Conservation (phyloP, 1,140 invertebrate genomes). For the Neodiprion pinetum region DNA sequence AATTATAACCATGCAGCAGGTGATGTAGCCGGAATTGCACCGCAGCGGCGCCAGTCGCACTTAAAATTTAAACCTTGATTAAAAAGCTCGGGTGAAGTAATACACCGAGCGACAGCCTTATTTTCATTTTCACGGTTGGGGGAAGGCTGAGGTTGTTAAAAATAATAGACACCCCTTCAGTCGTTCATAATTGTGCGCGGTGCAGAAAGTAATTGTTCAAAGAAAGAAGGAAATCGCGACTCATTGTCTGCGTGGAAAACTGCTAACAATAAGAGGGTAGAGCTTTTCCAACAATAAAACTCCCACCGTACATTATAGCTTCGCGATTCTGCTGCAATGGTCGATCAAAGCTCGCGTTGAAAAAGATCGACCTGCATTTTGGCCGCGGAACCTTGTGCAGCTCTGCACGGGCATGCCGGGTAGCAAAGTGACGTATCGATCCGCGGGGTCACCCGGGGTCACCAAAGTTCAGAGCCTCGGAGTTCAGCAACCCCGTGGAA, state of each 20-base stretch:
- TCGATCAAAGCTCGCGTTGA: background rate
- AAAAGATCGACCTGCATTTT: background rate
- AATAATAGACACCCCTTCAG: too few relatives aligned
- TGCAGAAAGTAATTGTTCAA: too few relatives aligned
- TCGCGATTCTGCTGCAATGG: too few relatives aligned
- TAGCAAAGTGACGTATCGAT: slow-evolving; percentile 55
- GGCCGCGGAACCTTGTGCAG: slow-evolving; percentile 21
- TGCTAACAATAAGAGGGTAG: too few relatives aligned
- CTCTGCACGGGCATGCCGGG: slow-evolving; percentile 30
- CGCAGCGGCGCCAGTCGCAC: background rate
- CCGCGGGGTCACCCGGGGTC: slow-evolving; percentile 56
- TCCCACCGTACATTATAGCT: too few relatives aligned
- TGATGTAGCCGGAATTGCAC: too few relatives aligned
- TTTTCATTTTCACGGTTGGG: background rate
- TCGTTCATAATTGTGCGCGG: too few relatives aligned
- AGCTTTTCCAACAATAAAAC: too few relatives aligned
- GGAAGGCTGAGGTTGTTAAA: too few relatives aligned
- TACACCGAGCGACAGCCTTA: background rate
- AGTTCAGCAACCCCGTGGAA: slow-evolving; percentile 20
- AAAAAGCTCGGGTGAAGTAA: background rate
- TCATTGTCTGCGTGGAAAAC: too few relatives aligned
- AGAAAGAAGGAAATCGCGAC: too few relatives aligned
- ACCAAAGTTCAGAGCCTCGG: slow-evolving; percentile 57
- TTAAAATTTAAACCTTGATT: slow-evolving; percentile 4
- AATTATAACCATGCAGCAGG: too few relatives aligned